Conservation (phyloP, 1,140 invertebrate genomes). For the Eupristina koningsbergeri region DNA sequence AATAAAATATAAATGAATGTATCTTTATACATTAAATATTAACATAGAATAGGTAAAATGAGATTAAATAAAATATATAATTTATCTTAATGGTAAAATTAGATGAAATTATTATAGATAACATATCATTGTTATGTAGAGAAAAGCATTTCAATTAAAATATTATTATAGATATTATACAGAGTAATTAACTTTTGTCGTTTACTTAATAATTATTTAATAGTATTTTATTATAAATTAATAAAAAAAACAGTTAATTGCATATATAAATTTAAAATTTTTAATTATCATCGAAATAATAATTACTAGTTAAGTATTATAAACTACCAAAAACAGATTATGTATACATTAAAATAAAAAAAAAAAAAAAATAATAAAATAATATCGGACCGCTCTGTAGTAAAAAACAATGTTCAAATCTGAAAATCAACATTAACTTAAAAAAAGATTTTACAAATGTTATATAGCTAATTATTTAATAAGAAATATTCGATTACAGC, state of each 20-base stretch:
- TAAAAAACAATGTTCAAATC: conserved; percentile 2
- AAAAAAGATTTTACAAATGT: conserved; percentile 27
- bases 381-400: neutral
- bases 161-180: neutral
- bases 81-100: neutral
- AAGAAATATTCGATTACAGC: too few relatives aligned
- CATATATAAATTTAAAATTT: neutral
- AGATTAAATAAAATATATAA: neutral
- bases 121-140: neutral
- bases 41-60: neutral
- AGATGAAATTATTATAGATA: neutral
- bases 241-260: too few relatives aligned
- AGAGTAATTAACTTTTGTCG: neutral
- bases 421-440: conserved; percentile 25
- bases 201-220: neutral
- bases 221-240: neutral
- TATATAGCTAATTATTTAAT: conserved; percentile 14
- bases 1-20: neutral
- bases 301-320: neutral
- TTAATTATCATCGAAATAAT: neutral
- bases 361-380: too few relatives aligned
- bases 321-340: neutral
- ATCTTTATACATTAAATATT: neutral
- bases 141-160: neutral
- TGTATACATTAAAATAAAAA: neutral